A percentile compares a stretch with the other conserved stretches of the same genome.
These are phyloP conservation scores for Tridacna crocea DNA, from an alignment of 2,888 invertebrate species.

Conservation along the genomic window DNA sequence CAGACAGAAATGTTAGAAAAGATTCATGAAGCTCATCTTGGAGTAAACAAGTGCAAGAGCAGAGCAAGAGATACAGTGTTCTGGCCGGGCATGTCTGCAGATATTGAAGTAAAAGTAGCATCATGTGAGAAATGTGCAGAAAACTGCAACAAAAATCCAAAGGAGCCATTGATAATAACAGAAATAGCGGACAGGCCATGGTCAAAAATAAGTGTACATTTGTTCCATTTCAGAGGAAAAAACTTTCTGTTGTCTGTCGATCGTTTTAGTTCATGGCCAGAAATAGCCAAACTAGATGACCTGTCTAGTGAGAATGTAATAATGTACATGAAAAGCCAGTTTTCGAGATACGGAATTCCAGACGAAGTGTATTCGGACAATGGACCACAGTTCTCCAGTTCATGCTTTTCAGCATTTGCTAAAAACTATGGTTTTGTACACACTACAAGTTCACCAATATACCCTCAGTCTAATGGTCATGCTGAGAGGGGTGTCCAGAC, in stretches of 20 bases:
- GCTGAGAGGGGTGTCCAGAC: slow-evolving; percentile 28
- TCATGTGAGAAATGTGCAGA: slow-evolving; percentile 34
- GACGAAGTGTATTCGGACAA: slow-evolving; percentile 26
- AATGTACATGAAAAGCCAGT: slow-evolving; percentile 26
- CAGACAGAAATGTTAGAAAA: slow-evolving; percentile 37
- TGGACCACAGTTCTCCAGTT: slow-evolving; percentile 19
- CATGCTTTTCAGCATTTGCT: slow-evolving; percentile 3
- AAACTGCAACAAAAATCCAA: slow-evolving; percentile 26
- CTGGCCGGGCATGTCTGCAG: slow-evolving; percentile 32
- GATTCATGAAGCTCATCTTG: slow-evolving; percentile 42
- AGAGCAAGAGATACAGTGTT: slow-evolving; percentile 37
- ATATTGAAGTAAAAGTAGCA: slow-evolving; percentile 33
- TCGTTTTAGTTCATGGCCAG: slow-evolving; percentile 26
- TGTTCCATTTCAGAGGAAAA: no score
- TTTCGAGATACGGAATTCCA: slow-evolving; percentile 31
- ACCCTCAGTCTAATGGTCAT: slow-evolving; percentile 20
- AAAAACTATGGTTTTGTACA: slow-evolving; percentile 17
- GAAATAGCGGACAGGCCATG: slow-evolving; percentile 36
- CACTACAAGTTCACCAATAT: slow-evolving; percentile 25
- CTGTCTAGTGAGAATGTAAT: slow-evolving; percentile 24
- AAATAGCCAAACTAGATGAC: slow-evolving; percentile 27
- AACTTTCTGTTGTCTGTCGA: slow-evolving; percentile 7
- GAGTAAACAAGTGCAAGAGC: slow-evolving; percentile 38
- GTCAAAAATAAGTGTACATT: slow-evolving; percentile 32
- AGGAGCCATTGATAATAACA: slow-evolving; percentile 27